phyloP scores from a whole-genome alignment of 2,888 invertebrate genomes.

The Syrista parreyssii region DNA sequence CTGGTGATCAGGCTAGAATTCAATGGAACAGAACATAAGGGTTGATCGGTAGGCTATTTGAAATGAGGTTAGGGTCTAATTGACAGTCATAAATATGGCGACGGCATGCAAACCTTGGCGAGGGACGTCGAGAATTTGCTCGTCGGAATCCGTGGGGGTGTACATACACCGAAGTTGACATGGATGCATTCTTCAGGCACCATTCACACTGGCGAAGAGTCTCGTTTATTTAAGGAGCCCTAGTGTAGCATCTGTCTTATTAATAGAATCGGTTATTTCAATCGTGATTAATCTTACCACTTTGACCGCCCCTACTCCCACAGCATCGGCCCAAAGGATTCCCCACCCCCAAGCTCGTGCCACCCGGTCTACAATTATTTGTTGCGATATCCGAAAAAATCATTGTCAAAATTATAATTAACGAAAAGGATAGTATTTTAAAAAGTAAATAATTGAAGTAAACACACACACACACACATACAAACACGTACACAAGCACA shows the following conservation, averaged over 20 bases:
- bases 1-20: background rate
- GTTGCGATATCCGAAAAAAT: too few species aligned
- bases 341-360: background rate
- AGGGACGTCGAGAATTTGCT: background rate
- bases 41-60: background rate
- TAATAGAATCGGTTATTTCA: background rate
- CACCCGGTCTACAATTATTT: background rate
- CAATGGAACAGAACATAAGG: background rate
- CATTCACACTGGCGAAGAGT: background rate
- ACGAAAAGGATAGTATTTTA: background rate
- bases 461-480: background rate
- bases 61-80: background rate
- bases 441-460: background rate
- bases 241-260: background rate
- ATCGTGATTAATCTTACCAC: background rate
- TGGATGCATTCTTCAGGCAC: background rate
- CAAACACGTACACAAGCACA: background rate
- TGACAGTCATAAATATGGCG: background rate
- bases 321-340: background rate
- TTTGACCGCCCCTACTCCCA: background rate
- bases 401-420: background rate
- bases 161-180: background rate
- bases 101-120: constrained; percentile 2
- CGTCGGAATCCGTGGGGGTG: background rate
- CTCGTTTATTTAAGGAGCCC: background rate